A percentile compares a stretch with the other conserved stretches of the same genome.
These are phyloP conservation scores for Drymonia ruficornis DNA, from an alignment of 2,888 invertebrate genomes.

Conservation along the genomic window DNA sequence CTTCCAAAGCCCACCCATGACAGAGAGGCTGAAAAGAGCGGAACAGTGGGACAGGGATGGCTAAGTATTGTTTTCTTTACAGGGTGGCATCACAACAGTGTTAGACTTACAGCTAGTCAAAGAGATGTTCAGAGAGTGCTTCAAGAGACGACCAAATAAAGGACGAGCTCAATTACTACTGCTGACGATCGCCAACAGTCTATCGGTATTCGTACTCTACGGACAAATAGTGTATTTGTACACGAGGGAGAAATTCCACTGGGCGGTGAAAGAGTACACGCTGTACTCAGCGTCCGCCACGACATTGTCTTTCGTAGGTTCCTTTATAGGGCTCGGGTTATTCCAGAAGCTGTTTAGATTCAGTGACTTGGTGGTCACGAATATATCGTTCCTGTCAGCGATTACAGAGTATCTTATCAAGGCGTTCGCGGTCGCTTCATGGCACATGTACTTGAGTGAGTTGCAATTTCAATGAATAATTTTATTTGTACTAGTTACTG, in stretches of 20 bases:
- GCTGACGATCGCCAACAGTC: slow-evolving; percentile 48
- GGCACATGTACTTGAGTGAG: slow-evolving; percentile 83
- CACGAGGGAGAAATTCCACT: slow-evolving; percentile 86
- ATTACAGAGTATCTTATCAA: slow-evolving; percentile 63
- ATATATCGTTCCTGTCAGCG: slow-evolving; percentile 60
- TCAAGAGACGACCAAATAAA: slow-evolving; percentile 82
- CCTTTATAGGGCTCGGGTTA: slow-evolving; percentile 83
- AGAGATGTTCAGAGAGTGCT: slow-evolving; percentile 84
- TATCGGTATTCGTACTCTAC: slow-evolving; percentile 65
- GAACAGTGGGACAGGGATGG: too few species aligned
- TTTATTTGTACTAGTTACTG: neutral
- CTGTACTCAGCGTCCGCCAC: slow-evolving; percentile 81
- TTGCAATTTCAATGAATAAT: slow-evolving; percentile 12
- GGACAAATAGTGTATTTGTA: slow-evolving; percentile 87
- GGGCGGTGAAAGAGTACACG: slow-evolving; percentile 87
- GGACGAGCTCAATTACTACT: slow-evolving; percentile 67
- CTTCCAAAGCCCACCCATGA: too few species aligned
- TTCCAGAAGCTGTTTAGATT: slow-evolving; percentile 77
- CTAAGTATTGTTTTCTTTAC: slow-evolving; percentile 36
- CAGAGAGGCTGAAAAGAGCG: too few species aligned
- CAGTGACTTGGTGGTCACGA: slow-evolving; percentile 68
- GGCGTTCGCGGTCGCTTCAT: slow-evolving; percentile 59
- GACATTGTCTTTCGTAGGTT: slow-evolving; percentile 82
- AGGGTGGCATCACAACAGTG: slow-evolving; percentile 73
- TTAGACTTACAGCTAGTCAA: slow-evolving; percentile 78